Conservation (phyloP, 2,113 vertebrate genomes). For the Hydropotes inermis region DNA sequence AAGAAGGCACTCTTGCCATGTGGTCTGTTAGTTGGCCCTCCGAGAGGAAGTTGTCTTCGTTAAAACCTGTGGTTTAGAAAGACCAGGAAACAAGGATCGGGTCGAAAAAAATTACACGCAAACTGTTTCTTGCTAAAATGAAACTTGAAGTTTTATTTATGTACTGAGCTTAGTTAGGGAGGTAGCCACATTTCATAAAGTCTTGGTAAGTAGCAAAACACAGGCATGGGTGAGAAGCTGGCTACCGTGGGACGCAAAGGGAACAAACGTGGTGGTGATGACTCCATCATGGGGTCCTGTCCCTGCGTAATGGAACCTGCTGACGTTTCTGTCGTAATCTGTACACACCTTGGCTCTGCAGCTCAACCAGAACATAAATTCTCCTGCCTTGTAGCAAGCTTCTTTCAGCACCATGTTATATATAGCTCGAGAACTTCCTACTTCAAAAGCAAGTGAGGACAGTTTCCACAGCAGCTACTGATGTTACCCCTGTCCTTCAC, state of each 20-base stretch:
- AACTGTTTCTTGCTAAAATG: conserved; percentile 31
- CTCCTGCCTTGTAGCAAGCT: neutral
- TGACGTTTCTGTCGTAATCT: neutral
- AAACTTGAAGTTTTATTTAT: neutral
- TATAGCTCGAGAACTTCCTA: neutral
- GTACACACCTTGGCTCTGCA: neutral
- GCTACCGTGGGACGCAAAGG: neutral
- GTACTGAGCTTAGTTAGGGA: neutral
- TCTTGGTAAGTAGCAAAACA: neutral
- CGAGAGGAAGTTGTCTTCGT: neutral
- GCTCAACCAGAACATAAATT: neutral
- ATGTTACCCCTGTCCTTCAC: neutral
- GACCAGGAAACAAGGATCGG: neutral
- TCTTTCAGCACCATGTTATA: neutral
- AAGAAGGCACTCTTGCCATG: neutral
- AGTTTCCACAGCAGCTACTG: neutral
- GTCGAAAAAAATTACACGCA: neutral
- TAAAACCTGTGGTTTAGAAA: conserved; percentile 30
- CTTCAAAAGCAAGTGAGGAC: neutral
- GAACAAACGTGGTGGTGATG: neutral
- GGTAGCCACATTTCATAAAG: neutral
- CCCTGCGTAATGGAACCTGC: neutral
- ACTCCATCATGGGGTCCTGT: neutral
- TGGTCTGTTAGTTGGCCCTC: neutral
- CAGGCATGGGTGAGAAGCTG: neutral